phyloP scores from a whole-genome alignment of 2,888 invertebrate genomes.

The Yponomeuta malinellus region DNA sequence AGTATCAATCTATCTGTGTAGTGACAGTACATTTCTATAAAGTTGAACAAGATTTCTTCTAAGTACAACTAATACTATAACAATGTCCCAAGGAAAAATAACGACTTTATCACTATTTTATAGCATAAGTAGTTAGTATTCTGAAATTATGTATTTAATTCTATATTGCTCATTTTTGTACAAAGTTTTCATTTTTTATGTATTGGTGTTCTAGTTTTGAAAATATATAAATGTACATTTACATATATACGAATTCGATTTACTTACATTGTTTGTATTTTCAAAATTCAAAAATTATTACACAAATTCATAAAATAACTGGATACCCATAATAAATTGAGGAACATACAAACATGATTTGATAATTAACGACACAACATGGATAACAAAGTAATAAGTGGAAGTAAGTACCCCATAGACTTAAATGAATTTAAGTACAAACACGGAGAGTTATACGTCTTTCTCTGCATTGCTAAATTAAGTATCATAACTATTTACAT shows the following conservation, averaged over 20 bases:
- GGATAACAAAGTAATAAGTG: background rate
- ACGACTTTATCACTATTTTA: constrained; percentile 40
- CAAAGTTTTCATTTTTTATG: constrained; percentile 69
- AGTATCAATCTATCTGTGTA: constrained; percentile 28
- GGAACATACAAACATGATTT: constrained; percentile 15
- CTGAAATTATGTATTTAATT: constrained; percentile 41
- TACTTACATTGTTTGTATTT: constrained; percentile 42
- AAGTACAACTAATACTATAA: constrained; percentile 63
- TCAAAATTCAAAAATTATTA: constrained; percentile 40
- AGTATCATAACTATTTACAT: constrained; percentile 51
- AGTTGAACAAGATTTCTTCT: constrained; percentile 33
- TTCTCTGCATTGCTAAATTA: constrained; percentile 50
- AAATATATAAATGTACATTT: constrained; percentile 51
- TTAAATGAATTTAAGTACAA: constrained; percentile 64
- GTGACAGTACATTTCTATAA: constrained; percentile 8
- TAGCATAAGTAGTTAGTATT: constrained; percentile 32
- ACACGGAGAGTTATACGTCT: constrained; percentile 54
- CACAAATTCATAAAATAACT: constrained; percentile 45
- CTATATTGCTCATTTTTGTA: constrained; percentile 76
- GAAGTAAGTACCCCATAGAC: constrained; percentile 22
- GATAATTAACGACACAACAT: constrained; percentile 10
- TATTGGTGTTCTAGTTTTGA: constrained; percentile 71
- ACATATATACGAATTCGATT: constrained; percentile 55
- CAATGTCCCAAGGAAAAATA: constrained; percentile 61
- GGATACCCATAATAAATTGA: constrained; percentile 46